phyloP scores from a whole-genome alignment of 2,797 vertebrate genomes.

The Rhynchotus rufescens region DNA sequence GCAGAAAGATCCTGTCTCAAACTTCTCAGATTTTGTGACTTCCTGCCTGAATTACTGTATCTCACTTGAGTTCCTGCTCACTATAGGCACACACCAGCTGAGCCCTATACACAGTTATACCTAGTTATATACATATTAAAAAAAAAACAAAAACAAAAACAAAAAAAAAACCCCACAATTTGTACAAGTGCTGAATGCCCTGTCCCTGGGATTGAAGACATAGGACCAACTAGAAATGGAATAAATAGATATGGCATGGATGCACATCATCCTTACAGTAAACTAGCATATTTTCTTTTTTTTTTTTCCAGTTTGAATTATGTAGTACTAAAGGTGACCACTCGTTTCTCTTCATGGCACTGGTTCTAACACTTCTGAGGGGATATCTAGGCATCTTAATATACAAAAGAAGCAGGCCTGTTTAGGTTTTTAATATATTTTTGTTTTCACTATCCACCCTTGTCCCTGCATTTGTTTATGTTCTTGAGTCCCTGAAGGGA shows the following conservation, averaged over 20 bases:
- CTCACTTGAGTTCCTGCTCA: not conserved
- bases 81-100: not conserved
- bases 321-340: not conserved
- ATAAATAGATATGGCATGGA: no score
- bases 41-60: not conserved
- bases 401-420: not conserved
- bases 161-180: not conserved
- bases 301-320: not conserved
- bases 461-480: slow-evolving; percentile 41
- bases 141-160: no score
- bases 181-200: not conserved
- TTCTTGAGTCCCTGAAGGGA: not conserved
- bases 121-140: no score
- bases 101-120: not conserved
- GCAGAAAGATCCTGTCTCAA: not conserved
- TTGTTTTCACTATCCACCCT: not conserved
- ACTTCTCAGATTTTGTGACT: not conserved
- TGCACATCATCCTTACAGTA: not conserved
- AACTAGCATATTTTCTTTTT: not conserved
- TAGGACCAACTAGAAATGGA: not conserved
- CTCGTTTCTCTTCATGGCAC: not conserved
- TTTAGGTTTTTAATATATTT: not conserved
- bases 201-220: not conserved
- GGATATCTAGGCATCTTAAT: not conserved
- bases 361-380: not conserved